Percentiles rank a stretch among this genome's conserved stretches.
Conservation (phyloP, 2,113 vertebrate species). For the Nothocercus julius region DNA sequence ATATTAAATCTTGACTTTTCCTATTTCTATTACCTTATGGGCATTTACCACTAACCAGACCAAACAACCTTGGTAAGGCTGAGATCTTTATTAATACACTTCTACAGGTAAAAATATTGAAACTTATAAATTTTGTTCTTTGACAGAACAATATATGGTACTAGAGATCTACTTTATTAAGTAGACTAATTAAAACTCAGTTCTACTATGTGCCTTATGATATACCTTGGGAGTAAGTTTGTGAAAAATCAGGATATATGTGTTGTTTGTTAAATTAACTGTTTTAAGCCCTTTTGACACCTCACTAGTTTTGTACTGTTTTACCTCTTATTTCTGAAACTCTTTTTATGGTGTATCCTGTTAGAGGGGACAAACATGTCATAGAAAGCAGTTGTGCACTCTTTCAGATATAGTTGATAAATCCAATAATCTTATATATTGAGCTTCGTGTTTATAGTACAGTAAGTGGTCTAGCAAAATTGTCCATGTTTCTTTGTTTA, state of each 20-base stretch:
- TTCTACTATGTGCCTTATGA: constrained; percentile 99
- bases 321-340: constrained; percentile 98
- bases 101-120: constrained; percentile 91
- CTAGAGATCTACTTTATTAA: constrained; percentile 94
- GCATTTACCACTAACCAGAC: constrained; percentile 98
- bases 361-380: constrained; percentile 97
- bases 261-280: constrained; percentile 98
- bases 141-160: constrained; percentile 95
- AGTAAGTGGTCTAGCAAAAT: constrained; percentile 99
- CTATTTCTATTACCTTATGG: constrained; percentile 88
- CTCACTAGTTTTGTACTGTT: constrained; percentile 99
- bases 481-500: constrained; percentile 99
- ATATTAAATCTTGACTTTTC: constrained; percentile 86
- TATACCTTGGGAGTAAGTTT: constrained; percentile 99
- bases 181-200: constrained; percentile 98
- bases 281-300: constrained; percentile 97
- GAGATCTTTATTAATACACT: constrained; percentile 87
- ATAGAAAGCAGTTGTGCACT: constrained; percentile 99
- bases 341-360: constrained; percentile 99
- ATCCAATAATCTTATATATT: constrained; percentile 99
- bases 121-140: constrained; percentile 95
- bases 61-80: constrained; percentile 93
- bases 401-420: constrained; percentile 97
- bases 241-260: constrained; percentile 99
- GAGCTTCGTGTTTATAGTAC: constrained; percentile 99